Conservation (phyloP, 2,113 vertebrate species). For the Urocolius indicus region DNA sequence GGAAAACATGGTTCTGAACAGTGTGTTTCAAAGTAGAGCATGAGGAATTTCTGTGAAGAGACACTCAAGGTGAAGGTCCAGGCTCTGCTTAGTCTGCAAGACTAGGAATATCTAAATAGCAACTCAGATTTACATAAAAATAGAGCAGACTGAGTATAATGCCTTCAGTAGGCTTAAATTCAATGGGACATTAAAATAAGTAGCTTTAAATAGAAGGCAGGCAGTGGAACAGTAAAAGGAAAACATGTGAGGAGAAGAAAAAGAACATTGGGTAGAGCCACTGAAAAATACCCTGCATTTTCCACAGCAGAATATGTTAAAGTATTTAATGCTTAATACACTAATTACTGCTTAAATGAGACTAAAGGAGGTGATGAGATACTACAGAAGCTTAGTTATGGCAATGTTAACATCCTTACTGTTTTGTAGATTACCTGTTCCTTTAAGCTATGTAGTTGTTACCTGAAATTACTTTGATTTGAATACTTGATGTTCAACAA, state of each 20-base stretch:
- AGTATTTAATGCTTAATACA: neutral
- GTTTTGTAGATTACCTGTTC: neutral
- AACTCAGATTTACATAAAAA: constrained; percentile 4
- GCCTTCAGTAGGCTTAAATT: neutral
- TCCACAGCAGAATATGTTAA: neutral
- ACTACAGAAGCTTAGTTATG: neutral
- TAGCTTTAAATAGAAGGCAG: neutral
- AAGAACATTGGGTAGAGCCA: neutral
- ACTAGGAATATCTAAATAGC: neutral
- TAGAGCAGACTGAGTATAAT: neutral
- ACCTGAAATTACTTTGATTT: neutral
- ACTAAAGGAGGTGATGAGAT: neutral
- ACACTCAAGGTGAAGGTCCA: constrained; percentile 8
- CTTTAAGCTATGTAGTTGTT: neutral
- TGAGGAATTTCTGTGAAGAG: neutral
- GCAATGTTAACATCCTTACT: neutral
- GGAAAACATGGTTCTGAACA: neutral
- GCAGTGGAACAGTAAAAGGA: neutral
- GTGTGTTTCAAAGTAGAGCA: neutral
- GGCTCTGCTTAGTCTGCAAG: neutral
- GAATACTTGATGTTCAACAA: neutral
- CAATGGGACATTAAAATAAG: neutral
- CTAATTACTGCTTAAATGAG: neutral
- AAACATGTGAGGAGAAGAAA: neutral
- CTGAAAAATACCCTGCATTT: neutral